Evolutionary conservation across 2,113 vertebrate species (phyloP), one percentile per base, ranked within the genome.

Genomic region (Oryctolagus cuniculus): DNA sequence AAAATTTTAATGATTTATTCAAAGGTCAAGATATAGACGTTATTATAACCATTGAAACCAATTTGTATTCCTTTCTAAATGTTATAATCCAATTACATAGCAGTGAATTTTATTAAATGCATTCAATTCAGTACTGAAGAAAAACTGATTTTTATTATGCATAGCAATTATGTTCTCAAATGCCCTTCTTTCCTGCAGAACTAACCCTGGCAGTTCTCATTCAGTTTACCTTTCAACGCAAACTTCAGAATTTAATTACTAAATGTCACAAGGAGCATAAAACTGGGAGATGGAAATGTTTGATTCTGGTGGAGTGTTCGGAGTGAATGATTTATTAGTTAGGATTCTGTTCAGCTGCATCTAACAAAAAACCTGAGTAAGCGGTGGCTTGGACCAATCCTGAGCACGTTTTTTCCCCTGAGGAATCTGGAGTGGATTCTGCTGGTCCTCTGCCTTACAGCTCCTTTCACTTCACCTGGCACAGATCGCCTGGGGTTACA

Each of bases 161-260:
- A 27, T 61, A 82, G 38, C 49, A 93, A 93, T 87, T 78, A 94
- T 19, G 19, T 90, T 93, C 88, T 96, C 64, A 94, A 69, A 91
- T 93, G 22, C 67, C 67, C 34, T 85, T 70, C 29, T 69, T 77
- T 51, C 64, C 58, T 82, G 70, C 36, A 91, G 79, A 86, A 91
- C 5, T 38, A 83, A 93, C 53, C 73, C 75, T 87, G 61, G 19
- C 24, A 64, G 27, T 83, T 96, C 92, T 86, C 82, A 83, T 10
- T 77, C 10, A 83, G 53, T 84, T 91, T 89, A 86, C 66, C 85
- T 94, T 93, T 72, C 34, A 92, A 72, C 51, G 77, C 66, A 91
- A 53, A 80, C 66, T 95, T 89, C 69, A 94, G 69, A 80, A 91
- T 91, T 92, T 93, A 81, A 90, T 94, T 88, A 73, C 61, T 75